Evolutionary conservation across 2,888 invertebrate genomes (phyloP), one percentile per base, ranked within the genome.

Genomic region (Parascotia fuliginaria): DNA sequence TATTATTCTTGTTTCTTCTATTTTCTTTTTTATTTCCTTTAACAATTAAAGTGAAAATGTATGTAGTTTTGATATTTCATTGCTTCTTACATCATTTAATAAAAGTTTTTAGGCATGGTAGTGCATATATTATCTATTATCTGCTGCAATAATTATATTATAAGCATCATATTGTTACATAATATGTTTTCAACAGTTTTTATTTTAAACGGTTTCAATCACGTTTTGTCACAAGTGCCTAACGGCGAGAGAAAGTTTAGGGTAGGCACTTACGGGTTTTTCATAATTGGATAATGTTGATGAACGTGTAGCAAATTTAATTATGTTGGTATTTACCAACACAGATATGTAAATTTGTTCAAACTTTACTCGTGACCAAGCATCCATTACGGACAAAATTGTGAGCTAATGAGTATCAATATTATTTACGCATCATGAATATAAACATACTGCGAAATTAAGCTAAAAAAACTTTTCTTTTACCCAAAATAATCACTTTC

Each of bases 401-500:
- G 39, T 3, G 22, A 45, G n/a, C 14, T 42, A 19, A 24, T 36
- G 36, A 16, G 11, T 19, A 19, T 36, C 36, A 11, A 36, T 14
- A 29, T 42, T 39, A 42, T 33, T 40, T 55, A 40, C 19, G 38
- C 22, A 24, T 33, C 22, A 42, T 14, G 9, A 39, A 29, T 15
- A 37, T 38, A 39, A 39, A 38, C 15, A 13, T 31, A 19, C 15
- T 31, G 6, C 13, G 15, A 16, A 39, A 40, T 14, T 44, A 32
- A 40, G 1, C 37, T 37, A 28, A 22, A 12, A 37, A 42, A 62
- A 52, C 43, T 46, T 45, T 47, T 9, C 27, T 44, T 38, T 31
- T 15, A 24, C 15, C 31, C 24, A 7, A n/a, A 42, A 39, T 27
- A 43, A 28, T 29, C 34, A 34, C 24, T 34, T 40, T 33, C 6